Percentiles rank a stretch among this genome's conserved stretches.
These are phyloP conservation scores for Myotis myotis DNA, from an alignment of 2,797 vertebrate genomes.

Conservation along the genomic window DNA sequence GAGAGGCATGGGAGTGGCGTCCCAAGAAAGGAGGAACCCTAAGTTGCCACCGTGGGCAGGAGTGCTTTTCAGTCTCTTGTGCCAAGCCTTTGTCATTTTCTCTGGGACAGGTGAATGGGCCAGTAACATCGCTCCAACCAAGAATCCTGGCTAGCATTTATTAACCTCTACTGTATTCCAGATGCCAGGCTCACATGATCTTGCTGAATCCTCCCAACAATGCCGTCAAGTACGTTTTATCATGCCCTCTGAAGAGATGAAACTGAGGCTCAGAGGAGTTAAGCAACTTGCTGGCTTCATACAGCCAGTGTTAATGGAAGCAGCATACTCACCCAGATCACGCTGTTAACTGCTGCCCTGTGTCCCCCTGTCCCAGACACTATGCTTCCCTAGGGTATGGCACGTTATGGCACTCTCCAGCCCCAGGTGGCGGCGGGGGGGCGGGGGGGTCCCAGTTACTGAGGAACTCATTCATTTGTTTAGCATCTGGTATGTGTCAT, in stretches of 20 bases:
- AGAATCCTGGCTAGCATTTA: neutral
- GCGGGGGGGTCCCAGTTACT: fast-evolving
- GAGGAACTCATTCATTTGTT: neutral
- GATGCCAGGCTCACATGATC: neutral
- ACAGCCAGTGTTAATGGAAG: neutral
- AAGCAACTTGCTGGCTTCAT: neutral
- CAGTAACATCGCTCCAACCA: neutral
- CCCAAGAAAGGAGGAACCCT: neutral
- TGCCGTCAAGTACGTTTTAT: neutral
- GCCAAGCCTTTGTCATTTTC: neutral
- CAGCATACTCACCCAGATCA: neutral
- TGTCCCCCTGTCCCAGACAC: neutral
- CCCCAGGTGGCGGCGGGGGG: fast-evolving
- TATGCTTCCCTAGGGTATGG: neutral
- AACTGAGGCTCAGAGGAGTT: neutral
- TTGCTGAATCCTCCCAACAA: neutral
- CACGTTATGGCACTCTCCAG: neutral
- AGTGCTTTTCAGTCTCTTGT: neutral
- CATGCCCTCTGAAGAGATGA: neutral
- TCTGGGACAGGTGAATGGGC: neutral
- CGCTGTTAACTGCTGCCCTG: neutral
- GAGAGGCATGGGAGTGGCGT: neutral
- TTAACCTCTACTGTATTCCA: neutral
- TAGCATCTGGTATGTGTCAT: neutral
- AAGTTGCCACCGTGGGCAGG: neutral